phyloP scores from a whole-genome alignment of 2,113 vertebrate species.

The Naja naja region DNA sequence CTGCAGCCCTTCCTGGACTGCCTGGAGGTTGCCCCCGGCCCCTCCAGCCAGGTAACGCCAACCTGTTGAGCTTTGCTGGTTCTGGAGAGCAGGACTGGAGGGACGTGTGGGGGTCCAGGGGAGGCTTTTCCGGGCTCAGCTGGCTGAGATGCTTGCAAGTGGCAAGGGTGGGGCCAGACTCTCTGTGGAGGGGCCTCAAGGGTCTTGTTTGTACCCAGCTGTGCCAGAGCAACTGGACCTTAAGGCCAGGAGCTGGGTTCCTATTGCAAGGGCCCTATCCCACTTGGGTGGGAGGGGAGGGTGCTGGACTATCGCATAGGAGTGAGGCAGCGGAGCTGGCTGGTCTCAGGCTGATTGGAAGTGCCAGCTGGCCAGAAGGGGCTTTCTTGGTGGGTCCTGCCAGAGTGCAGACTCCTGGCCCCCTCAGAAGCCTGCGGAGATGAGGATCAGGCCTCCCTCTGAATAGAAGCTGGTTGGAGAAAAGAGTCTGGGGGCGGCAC shows the following conservation, averaged over 20 bases:
- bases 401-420: background rate
- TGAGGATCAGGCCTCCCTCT: background rate
- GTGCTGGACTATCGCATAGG: background rate
- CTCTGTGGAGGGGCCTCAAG: background rate
- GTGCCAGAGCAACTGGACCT: background rate
- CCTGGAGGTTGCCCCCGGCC: background rate
- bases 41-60: background rate
- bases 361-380: background rate
- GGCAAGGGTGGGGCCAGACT: background rate
- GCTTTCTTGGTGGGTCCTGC: background rate
- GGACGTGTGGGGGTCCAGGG: fast-evolving
- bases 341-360: background rate
- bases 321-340: background rate
- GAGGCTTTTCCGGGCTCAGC: background rate
- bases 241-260: background rate
- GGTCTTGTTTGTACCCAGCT: background rate
- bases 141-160: background rate
- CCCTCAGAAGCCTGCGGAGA: background rate
- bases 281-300: background rate
- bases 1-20: background rate
- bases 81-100: background rate
- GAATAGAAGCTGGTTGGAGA: background rate
- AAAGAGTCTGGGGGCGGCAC: background rate
- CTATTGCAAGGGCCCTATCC: background rate
- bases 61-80: background rate